These are phyloP conservation scores for Heterocephalus glaber DNA, from an alignment of 2,113 vertebrate genomes.

Conservation along the genomic window DNA sequence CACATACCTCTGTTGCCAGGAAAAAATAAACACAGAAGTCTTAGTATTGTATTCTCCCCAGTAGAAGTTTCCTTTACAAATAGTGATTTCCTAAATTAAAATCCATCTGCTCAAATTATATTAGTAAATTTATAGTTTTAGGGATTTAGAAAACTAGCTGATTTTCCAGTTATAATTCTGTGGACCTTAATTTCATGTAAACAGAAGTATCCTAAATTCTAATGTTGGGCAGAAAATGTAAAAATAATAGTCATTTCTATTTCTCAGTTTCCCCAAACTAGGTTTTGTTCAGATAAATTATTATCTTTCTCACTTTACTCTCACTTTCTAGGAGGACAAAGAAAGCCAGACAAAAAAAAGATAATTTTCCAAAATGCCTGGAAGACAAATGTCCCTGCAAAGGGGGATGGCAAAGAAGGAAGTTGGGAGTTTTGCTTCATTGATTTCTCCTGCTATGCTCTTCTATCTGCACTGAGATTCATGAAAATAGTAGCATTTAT, in stretches of 20 bases:
- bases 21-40: not conserved
- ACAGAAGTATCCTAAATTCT: not conserved
- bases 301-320: constrained; percentile 25
- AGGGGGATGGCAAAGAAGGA: not conserved
- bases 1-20: not conserved
- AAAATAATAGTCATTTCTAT: constrained; percentile 15
- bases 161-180: not conserved
- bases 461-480: constrained; percentile 13
- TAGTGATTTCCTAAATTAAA: not conserved
- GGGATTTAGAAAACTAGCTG: not conserved
- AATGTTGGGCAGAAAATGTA: not conserved
- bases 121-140: not conserved
- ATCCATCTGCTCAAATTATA: not conserved
- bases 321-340: constrained; percentile 42
- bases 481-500: constrained; percentile 40
- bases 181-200: not conserved
- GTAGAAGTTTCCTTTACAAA: not conserved
- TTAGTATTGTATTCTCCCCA: not conserved
- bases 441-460: constrained; percentile 38
- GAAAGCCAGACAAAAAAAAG: constrained; percentile 22
- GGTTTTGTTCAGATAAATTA: constrained; percentile 37
- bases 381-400: constrained; percentile 61
- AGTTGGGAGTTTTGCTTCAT: constrained; percentile 24
- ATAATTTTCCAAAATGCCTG: constrained; percentile 42
- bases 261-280: not conserved